A percentile compares a stretch with the other conserved stretches of the same genome.
Evolutionary conservation across 2,888 invertebrate species (phyloP).

Genomic region (Platypus cylindrus): DNA sequence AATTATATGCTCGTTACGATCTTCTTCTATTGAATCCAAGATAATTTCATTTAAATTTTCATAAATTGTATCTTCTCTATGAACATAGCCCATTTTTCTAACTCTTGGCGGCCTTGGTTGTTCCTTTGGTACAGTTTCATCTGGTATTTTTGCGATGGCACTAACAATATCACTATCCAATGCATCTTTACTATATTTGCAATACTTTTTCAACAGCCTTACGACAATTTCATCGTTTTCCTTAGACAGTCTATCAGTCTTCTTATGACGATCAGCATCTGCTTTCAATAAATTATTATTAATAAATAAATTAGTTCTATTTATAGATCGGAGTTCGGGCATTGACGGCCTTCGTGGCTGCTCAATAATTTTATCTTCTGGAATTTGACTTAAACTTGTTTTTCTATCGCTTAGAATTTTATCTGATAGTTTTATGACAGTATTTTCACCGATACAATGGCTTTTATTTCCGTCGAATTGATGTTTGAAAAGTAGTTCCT

Average conservation of each 20-base stretch:
- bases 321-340: conserved; percentile 27
- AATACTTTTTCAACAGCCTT: conserved; percentile 34
- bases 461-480: conserved; percentile 19
- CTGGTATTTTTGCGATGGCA: conserved; percentile 28
- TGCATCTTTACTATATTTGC: conserved; percentile 33
- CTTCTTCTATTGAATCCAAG: conserved; percentile 29
- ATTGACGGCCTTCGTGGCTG: conserved; percentile 27
- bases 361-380: conserved; percentile 26
- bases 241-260: conserved; percentile 27
- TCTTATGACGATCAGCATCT: conserved; percentile 23
- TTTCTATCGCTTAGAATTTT: conserved; percentile 22
- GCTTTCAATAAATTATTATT: conserved; percentile 33
- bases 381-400: conserved; percentile 27
- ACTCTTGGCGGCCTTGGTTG: conserved; percentile 18
- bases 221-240: conserved; percentile 35
- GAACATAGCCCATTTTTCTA: conserved; percentile 29
- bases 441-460: conserved; percentile 18
- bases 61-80: conserved; percentile 31
- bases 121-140: conserved; percentile 14
- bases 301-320: conserved; percentile 32
- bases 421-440: conserved; percentile 26
- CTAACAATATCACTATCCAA: conserved; percentile 32
- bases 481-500: conserved; percentile 24
- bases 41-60: conserved; percentile 29
- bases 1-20: conserved; percentile 33